Conservation (phyloP, 2,888 invertebrate species). For the Mesorhabditis spiculigera region DNA sequence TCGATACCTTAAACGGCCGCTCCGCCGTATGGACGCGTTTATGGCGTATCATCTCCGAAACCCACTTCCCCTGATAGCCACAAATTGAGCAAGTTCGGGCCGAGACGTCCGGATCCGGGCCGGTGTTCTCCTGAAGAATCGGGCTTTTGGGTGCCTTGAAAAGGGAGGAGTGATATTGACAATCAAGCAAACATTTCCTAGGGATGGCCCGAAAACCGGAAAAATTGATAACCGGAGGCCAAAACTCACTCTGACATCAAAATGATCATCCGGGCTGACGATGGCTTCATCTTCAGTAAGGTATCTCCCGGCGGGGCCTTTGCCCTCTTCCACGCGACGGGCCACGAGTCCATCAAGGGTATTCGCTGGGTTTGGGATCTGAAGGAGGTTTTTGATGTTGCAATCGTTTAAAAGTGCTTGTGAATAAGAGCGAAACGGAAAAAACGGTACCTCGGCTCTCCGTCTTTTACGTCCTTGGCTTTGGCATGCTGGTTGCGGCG, state of each 20-base stretch:
- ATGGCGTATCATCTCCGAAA: slow-evolving; percentile 63
- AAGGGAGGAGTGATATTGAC: too few relatives aligned
- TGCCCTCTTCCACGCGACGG: slow-evolving; percentile 45
- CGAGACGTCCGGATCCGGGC: slow-evolving; percentile 56
- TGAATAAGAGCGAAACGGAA: too few relatives aligned
- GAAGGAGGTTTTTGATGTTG: neutral
- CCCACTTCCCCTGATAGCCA: slow-evolving; percentile 60
- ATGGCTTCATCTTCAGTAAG: slow-evolving; percentile 57
- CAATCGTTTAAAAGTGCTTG: too few relatives aligned
- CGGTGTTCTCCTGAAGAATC: slow-evolving; percentile 32
- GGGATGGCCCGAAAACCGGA: neutral
- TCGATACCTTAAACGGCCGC: slow-evolving; percentile 59
- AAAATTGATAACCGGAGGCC: neutral
- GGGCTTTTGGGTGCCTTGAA: too few relatives aligned
- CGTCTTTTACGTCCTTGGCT: neutral
- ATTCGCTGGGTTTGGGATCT: slow-evolving; percentile 49
- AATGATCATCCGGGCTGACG: slow-evolving; percentile 55
- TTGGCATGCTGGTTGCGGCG: neutral
- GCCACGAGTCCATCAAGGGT: slow-evolving; percentile 56
- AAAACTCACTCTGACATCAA: slow-evolving; percentile 43
- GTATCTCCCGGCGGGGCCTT: slow-evolving; percentile 43
- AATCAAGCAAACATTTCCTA: too few relatives aligned
- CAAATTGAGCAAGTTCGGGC: slow-evolving; percentile 57
- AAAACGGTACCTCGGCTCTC: neutral
- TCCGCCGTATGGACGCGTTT: slow-evolving; percentile 61